These are phyloP conservation scores for Enteromius radiatus DNA, from an alignment of 2,797 vertebrate species.

Conservation along the genomic window DNA sequence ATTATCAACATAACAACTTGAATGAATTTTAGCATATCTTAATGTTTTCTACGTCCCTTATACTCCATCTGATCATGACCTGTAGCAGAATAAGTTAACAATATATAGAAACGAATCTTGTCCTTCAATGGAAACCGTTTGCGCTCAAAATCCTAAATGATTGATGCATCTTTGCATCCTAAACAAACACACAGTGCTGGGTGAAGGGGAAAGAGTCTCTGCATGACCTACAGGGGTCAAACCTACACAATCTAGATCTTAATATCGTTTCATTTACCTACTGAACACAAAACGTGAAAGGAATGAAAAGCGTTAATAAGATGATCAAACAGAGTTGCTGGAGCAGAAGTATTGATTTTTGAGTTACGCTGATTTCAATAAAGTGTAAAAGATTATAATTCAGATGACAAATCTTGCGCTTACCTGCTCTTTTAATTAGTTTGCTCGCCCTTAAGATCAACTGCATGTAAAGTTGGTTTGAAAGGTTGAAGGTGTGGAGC, in stretches of 20 bases:
- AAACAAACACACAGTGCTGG: background rate
- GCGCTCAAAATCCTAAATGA: background rate
- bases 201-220: background rate
- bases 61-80: background rate
- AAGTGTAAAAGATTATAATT: background rate
- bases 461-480: background rate
- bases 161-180: background rate
- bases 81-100: background rate
- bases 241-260: background rate
- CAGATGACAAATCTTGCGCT: background rate
- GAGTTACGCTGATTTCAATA: no score
- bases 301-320: background rate
- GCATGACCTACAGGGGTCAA: background rate
- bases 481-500: conserved; percentile 20
- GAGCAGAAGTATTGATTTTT: background rate
- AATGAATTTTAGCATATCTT: background rate
- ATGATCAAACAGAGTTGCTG: background rate
- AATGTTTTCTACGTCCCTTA: background rate
- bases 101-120: background rate
- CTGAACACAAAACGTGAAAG: background rate
- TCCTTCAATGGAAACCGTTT: background rate
- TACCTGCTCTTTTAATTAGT: conserved; percentile 12
- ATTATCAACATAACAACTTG: background rate
- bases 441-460: background rate
- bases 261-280: background rate